Percentiles rank a stretch among this genome's conserved stretches.
Evolutionary conservation across 2,888 invertebrate species (phyloP).

Genomic region (Ganaspis brasiliensis): DNA sequence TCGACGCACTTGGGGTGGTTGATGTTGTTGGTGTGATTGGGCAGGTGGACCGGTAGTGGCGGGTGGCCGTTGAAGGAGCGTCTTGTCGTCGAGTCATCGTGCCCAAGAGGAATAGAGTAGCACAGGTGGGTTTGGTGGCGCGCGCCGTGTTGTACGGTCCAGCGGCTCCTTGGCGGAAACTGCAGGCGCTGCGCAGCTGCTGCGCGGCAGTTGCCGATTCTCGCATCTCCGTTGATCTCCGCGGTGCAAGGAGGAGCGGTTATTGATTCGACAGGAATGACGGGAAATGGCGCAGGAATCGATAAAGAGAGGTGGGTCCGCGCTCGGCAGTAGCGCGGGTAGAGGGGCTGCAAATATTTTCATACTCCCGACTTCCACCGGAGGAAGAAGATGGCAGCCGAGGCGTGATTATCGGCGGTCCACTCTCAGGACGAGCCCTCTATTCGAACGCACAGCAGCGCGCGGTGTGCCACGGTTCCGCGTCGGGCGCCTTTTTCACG

Average conservation of each 20-base stretch:
- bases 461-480: constrained; percentile 61
- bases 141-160: not conserved
- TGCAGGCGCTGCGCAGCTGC: constrained; percentile 53
- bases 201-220: constrained; percentile 53
- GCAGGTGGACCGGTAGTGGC: not conserved
- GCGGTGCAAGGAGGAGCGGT: constrained; percentile 61
- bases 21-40: not conserved
- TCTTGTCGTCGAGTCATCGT: constrained; percentile 24
- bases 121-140: constrained; percentile 13
- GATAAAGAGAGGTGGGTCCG: constrained; percentile 74
- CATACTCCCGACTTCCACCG: constrained; percentile 78
- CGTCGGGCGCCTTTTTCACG: constrained; percentile 62
- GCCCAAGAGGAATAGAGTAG: constrained; percentile 25
- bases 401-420: constrained; percentile 74
- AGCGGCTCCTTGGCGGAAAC: not conserved
- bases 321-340: constrained; percentile 61
- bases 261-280: constrained; percentile 78
- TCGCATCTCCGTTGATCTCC: constrained; percentile 61
- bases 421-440: constrained; percentile 62
- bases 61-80: not conserved
- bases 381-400: constrained; percentile 79
- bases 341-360: constrained; percentile 76
- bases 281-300: constrained; percentile 80
- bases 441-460: constrained; percentile 63
- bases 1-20: not conserved